Evolutionary conservation across 2,113 vertebrate species (phyloP).

Genomic region (Lipotes vexillifer): DNA sequence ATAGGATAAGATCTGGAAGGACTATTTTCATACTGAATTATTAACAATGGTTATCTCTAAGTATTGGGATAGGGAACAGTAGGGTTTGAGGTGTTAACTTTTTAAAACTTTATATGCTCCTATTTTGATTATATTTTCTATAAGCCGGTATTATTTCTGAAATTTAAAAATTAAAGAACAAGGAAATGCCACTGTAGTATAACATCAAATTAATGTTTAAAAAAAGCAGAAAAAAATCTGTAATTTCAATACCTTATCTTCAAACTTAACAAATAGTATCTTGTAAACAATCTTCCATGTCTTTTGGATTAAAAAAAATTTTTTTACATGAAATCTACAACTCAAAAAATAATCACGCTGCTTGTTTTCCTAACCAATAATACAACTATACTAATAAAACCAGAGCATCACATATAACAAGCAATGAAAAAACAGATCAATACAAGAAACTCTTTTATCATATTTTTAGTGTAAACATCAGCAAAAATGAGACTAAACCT

Average conservation of each 20-base stretch:
- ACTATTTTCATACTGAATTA: neutral
- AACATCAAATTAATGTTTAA: neutral
- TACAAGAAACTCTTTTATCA: neutral
- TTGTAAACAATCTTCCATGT: neutral
- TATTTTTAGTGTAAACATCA: neutral
- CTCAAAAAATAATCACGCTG: neutral
- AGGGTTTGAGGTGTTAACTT: neutral
- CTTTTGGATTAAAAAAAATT: neutral
- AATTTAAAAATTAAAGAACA: slow-evolving; percentile 7
- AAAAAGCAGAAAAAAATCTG: neutral
- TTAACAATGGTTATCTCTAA: neutral
- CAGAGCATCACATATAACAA: neutral
- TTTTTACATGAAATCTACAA: neutral
- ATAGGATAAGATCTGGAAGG: neutral
- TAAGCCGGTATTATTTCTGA: neutral
- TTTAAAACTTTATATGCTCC: neutral
- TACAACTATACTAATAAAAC: neutral
- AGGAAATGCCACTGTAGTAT: neutral
- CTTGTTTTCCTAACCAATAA: neutral
- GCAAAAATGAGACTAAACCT: neutral
- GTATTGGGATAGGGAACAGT: neutral
- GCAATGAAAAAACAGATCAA: neutral
- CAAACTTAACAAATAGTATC: neutral
- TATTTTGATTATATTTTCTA: neutral
- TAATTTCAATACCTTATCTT: neutral